These are phyloP conservation scores for Brachionus manjavacas DNA, from an alignment of 1,140 invertebrate genomes.

Conservation along the genomic window DNA sequence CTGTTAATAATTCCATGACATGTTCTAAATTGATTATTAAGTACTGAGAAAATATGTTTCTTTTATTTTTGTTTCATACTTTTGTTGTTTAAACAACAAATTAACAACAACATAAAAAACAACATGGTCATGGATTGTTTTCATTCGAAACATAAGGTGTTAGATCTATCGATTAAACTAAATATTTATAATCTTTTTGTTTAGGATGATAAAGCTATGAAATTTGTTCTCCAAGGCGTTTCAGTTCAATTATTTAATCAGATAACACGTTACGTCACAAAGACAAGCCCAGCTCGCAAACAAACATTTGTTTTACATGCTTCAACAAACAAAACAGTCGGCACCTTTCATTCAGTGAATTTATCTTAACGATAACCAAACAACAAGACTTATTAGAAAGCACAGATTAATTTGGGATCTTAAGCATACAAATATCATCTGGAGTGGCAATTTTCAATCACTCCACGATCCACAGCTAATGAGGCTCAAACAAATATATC, in stretches of 20 bases:
- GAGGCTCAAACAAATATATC: too few relatives aligned
- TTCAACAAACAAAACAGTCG: neutral
- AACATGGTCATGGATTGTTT: slow-evolving; percentile 1
- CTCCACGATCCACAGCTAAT: too few relatives aligned
- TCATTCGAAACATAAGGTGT: neutral
- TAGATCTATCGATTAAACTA: neutral
- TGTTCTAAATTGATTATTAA: slow-evolving; percentile 39
- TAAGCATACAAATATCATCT: too few relatives aligned
- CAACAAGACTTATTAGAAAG: too few relatives aligned
- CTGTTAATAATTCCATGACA: slow-evolving; percentile 29
- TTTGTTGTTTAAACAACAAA: slow-evolving; percentile 15
- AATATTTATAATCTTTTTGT: neutral
- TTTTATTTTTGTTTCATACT: neutral
- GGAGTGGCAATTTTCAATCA: too few relatives aligned
- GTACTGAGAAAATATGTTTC: slow-evolving; percentile 24
- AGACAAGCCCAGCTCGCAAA: neutral
- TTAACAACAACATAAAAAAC: neutral
- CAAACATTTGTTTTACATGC: neutral
- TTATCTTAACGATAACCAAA: neutral
- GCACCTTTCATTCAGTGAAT: neutral
- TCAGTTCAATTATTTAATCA: neutral
- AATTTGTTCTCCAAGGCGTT: neutral
- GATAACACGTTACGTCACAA: neutral
- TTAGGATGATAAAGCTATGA: neutral
- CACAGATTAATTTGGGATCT: too few relatives aligned